Conservation (phyloP, 2,113 vertebrate species). For the Lampris megalopsis region DNA sequence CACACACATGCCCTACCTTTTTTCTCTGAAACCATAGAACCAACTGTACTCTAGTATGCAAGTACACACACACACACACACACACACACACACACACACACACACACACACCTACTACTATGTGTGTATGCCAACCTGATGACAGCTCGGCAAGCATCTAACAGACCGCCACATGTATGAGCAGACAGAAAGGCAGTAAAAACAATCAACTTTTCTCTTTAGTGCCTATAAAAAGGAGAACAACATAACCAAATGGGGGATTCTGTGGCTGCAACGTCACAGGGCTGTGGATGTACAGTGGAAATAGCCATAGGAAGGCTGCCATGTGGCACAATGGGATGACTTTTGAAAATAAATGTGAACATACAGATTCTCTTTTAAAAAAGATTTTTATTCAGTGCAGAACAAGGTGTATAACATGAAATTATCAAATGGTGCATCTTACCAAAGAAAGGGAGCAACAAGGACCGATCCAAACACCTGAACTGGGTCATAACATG, state of each 20-base stretch:
- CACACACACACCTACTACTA: conserved; percentile 14
- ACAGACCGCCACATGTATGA: conserved; percentile 29
- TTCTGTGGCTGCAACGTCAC: conserved; percentile 19
- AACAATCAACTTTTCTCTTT: conserved; percentile 47
- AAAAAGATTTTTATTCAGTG: conserved; percentile 17
- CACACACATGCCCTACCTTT: conserved; percentile 44
- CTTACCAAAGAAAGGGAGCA: not conserved
- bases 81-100: not conserved
- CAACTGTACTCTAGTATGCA: conserved; percentile 13
- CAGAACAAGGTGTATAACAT: conserved; percentile 27
- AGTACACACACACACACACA: conserved; percentile 5
- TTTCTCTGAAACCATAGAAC: conserved; percentile 26
- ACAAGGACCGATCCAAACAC: too few species aligned
- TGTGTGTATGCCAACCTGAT: conserved; percentile 22
- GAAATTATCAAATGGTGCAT: conserved; percentile 13
- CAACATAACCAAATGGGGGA: conserved; percentile 33
- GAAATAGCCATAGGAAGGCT: not conserved
- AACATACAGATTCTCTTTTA: not conserved
- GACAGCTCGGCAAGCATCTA: conserved; percentile 46
- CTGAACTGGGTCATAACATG: too few species aligned
- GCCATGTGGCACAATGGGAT: not conserved
- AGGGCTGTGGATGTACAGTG: not conserved
- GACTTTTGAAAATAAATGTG: too few species aligned
- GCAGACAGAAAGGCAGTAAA: conserved; percentile 41
- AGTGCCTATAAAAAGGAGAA: conserved; percentile 30